Evolutionary conservation across 2,113 vertebrate species (phyloP).

Genomic region (Choloepus hoffmanni): DNA sequence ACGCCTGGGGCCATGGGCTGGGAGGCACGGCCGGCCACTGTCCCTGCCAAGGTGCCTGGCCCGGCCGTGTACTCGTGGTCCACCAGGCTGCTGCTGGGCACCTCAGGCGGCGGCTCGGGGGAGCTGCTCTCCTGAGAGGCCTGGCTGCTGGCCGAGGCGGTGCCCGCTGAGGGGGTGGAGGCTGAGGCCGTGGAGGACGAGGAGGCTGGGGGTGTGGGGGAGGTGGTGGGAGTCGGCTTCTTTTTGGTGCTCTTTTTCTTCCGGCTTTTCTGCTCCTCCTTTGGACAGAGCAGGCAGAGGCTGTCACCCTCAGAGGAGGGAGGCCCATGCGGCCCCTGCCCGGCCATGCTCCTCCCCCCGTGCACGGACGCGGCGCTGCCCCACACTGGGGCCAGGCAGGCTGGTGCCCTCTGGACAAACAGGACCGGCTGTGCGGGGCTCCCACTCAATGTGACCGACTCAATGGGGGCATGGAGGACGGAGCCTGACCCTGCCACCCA

Average conservation of each 20-base stretch:
- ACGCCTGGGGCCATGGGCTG: constrained; percentile 97
- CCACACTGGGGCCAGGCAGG: no score
- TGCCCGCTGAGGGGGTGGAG: constrained; percentile 69
- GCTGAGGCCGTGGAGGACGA: constrained; percentile 59
- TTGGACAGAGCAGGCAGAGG: constrained; percentile 83
- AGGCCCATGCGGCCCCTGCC: not conserved
- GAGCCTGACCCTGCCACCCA: no score
- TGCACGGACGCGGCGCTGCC: no score
- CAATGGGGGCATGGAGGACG: no score
- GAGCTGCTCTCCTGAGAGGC: constrained; percentile 95
- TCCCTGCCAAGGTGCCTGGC: constrained; percentile 87
- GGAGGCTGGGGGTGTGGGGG: not conserved
- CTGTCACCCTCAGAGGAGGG: not conserved
- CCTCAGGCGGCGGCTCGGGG: constrained; percentile 92
- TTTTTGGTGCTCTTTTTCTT: constrained; percentile 98
- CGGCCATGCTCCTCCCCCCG: no score
- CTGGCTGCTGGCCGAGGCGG: constrained; percentile 82
- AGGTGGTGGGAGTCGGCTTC: constrained; percentile 91
- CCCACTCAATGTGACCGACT: no score
- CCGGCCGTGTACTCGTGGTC: constrained; percentile 95
- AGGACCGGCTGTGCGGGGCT: no score
- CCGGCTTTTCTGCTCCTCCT: constrained; percentile 98
- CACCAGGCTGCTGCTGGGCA: constrained; percentile 92
- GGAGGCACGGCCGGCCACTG: constrained; percentile 89
- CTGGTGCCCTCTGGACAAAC: no score